These are phyloP conservation scores for Cremastinae sp. DNA, from an alignment of 2,888 invertebrate species.

Conservation along the genomic window DNA sequence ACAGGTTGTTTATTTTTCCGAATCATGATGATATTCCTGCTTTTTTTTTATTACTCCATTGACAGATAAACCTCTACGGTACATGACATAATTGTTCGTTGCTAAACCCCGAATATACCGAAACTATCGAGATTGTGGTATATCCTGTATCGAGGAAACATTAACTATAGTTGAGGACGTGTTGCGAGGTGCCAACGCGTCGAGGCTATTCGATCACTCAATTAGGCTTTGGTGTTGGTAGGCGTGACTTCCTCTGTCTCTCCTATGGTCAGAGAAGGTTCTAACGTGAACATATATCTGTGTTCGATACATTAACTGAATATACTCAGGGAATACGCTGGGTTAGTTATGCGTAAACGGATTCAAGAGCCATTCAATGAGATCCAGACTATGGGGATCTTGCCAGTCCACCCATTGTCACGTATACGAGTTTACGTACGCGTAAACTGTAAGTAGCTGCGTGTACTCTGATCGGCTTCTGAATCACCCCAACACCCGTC, in stretches of 20 bases:
- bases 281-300: conserved; percentile 43
- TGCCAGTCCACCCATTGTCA: conserved; percentile 5
- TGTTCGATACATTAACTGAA: conserved; percentile 35
- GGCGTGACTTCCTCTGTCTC: conserved; percentile 63
- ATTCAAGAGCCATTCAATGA: conserved; percentile 50
- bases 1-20: not conserved
- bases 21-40: not conserved
- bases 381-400: conserved; percentile 39
- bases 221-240: conserved; percentile 77
- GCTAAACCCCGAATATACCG: not conserved
- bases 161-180: conserved; percentile 61
- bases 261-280: conserved; percentile 67
- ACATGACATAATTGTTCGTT: not conserved
- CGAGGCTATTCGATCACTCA: conserved; percentile 77
- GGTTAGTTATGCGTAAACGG: conserved; percentile 42
- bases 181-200: conserved; percentile 72
- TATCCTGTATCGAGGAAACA: conserved; percentile 16
- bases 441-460: conserved; percentile 32
- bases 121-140: conserved; percentile 7
- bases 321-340: conserved; percentile 35
- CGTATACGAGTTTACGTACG: conserved; percentile 22
- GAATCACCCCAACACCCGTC: conserved; percentile 71
- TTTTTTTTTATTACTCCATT: no score
- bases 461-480: conserved; percentile 61
- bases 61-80: no score